Evolutionary conservation across 1,140 invertebrate genomes (phyloP), one percentile per base, ranked within the genome.

Genomic region (Andricus grossulariae): DNA sequence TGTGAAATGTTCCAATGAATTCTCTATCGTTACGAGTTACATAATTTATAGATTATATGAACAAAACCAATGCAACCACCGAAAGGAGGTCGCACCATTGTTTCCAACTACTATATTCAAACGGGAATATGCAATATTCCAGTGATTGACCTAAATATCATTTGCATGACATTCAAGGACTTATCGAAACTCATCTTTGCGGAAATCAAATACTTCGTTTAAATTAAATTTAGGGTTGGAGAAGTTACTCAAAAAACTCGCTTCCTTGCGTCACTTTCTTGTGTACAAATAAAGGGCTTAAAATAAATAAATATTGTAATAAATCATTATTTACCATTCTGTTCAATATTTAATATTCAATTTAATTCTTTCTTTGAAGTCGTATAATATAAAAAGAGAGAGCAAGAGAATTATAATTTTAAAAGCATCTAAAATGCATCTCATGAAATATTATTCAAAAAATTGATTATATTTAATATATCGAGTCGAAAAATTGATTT

Each of bases 1-100:
- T 79, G 81, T 80, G 80, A 84, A 84, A 71, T 77, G 75, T 76
- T 78, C 55, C 51, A 81, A 18, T 79, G 72, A 80, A 79, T 80
- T 78, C 77, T 54, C 77, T 54, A 79, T 74, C 57, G 39, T 57
- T 45, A 57, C 60, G 73, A 71, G 66, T 75, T 74, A 70, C 25
- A 32, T 21, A 51, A 32, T 16, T 32, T 73, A 19, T 57, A 74
- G 51, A 70, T n/a, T 71, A 73, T 77, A 50, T 74, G 54, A 71
- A 76, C 50, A 72, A 72, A 79, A 78, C 77, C 73, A 45, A 79
- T 76, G 49, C 55, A 50, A 52, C 75, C 57, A 21, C 66, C 71
- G 66, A 75, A 80, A 80, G 76, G 21, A 51, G 72, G 72, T 76
- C 76, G 71, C 80, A 74, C 70, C 72, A 74, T 39, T 77, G 77